Base-by-base conservation (phyloP, 2,888 invertebrate genomes). In the Rhagophthalmus giganteus region DNA sequence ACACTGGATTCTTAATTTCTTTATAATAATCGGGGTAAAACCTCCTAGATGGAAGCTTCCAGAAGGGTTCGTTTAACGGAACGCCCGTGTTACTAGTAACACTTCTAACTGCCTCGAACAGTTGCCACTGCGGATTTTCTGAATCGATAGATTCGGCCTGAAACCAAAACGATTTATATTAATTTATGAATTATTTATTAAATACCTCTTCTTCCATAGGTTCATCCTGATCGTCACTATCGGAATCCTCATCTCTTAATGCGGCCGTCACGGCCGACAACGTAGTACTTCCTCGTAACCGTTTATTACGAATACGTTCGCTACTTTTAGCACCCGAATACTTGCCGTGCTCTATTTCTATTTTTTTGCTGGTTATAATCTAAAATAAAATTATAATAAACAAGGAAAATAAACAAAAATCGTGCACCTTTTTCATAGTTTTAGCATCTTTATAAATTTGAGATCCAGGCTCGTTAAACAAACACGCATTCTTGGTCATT, bases 1-100 rank as follows among this genome's bases (percentile, higher is more conserved):
- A 96, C 61, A 99, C 87, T 0, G 99, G 98, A 68, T 91, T 90
- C 70, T 94, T 92, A 39, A 99, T 98, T 71, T 95, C 93, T 64
- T 91, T 90, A 76, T 96, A 99, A 74, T 99, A 99, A 76, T 98
- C 98, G 0, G 97, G 94, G 77, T 98, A 96, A 59, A 87, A 87
- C 47, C 94, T 80, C 32, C 86, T 88, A 4, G 91, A 92, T 0
- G 98, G 98, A 47, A 99, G 78, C 66, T 91, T 90, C 84, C 91
- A 88, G 76, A 98, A 93, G 0, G 95, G 93, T 68, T 96, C 94
- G 14, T 91, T 88, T 68, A 96, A 79, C n/a, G 85, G 81, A 1
- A 84, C 80, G n/a, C 93, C 94, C 78, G 76, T 72, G 48, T 72
- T 77, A 52, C 79, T 82, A 0, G 82, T 80, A 3, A 83, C 78